These are phyloP conservation scores for Epinephelus lanceolatus DNA, from an alignment of 2,113 vertebrate species.

Conservation along the genomic window DNA sequence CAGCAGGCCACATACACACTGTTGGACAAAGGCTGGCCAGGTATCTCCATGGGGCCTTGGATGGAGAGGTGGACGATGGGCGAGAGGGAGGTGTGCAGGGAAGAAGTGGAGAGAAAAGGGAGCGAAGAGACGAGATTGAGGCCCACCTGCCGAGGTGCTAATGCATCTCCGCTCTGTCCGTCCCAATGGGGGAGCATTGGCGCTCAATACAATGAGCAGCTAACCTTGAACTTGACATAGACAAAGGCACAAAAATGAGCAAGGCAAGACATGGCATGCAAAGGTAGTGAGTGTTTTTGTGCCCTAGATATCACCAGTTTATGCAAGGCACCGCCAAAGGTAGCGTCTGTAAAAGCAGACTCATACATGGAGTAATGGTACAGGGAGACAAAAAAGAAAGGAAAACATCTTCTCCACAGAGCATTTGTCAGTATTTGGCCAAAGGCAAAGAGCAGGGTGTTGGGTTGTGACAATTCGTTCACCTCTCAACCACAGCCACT, in stretches of 20 bases:
- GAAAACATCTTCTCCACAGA: constrained; percentile 11
- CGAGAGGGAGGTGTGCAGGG: constrained; percentile 39
- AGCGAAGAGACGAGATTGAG: constrained; percentile 70
- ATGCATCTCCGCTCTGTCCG: constrained; percentile 76
- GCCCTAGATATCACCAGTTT: constrained; percentile 21
- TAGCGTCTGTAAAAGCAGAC: constrained; percentile 6
- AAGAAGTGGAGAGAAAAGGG: constrained; percentile 36
- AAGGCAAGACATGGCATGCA: constrained; percentile 8
- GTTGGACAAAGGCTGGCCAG: constrained; percentile 49
- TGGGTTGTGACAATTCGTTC: constrained; percentile 25
- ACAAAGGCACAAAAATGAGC: constrained; percentile 17
- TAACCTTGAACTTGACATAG: constrained; percentile 81
- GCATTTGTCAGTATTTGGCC: constrained; percentile 53
- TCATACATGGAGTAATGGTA: not conserved
- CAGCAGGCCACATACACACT: constrained; percentile 13
- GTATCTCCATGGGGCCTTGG: constrained; percentile 40
- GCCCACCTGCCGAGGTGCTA: constrained; percentile 82
- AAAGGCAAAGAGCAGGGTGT: constrained; percentile 37
- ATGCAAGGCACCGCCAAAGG: not conserved
- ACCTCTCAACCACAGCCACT: constrained; percentile 13
- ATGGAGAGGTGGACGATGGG: constrained; percentile 41
- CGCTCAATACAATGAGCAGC: constrained; percentile 81
- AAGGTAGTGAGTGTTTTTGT: constrained; percentile 23
- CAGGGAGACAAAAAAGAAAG: not conserved
- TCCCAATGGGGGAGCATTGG: constrained; percentile 67